These are phyloP conservation scores for Tachystola acroxantha DNA, from an alignment of 2,888 invertebrate species.

Conservation along the genomic window DNA sequence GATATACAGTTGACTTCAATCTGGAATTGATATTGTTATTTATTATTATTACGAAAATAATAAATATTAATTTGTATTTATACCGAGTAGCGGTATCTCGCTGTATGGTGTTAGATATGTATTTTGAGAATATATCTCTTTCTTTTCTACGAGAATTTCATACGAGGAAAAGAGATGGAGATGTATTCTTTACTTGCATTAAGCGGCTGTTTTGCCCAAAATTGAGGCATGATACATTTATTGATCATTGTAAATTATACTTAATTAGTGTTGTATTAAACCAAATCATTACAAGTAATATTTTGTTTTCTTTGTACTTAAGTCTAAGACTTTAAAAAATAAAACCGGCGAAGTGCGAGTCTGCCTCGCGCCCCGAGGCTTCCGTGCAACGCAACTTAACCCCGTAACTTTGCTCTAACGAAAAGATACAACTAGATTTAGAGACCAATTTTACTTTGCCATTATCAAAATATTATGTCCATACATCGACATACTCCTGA, in stretches of 20 bases:
- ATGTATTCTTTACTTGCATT: constrained; percentile 10
- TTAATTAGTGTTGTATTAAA: constrained; percentile 79
- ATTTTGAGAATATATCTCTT: constrained; percentile 6
- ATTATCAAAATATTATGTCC: too few species aligned
- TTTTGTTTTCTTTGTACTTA: constrained; percentile 24
- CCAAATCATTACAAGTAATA: constrained; percentile 70
- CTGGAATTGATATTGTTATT: constrained; percentile 17
- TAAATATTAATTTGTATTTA: constrained; percentile 17
- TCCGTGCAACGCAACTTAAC: too few species aligned
- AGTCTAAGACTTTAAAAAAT: too few species aligned
- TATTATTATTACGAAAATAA: constrained; percentile 16
- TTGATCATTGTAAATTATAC: constrained; percentile 74
- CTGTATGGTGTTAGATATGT: constrained; percentile 14
- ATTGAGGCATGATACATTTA: constrained; percentile 39
- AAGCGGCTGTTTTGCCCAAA: constrained; percentile 26
- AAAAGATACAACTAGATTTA: too few species aligned
- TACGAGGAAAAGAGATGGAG: background rate
- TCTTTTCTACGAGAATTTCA: background rate
- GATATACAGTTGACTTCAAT: constrained; percentile 11
- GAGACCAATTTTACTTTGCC: too few species aligned
- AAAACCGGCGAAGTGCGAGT: too few species aligned
- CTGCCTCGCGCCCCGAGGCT: too few species aligned
- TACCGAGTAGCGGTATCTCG: constrained; percentile 21
- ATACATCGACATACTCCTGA: too few species aligned
- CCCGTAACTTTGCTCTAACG: too few species aligned